These are phyloP conservation scores for Nymphicus hollandicus DNA, from an alignment of 2,113 vertebrate genomes.

Conservation along the genomic window DNA sequence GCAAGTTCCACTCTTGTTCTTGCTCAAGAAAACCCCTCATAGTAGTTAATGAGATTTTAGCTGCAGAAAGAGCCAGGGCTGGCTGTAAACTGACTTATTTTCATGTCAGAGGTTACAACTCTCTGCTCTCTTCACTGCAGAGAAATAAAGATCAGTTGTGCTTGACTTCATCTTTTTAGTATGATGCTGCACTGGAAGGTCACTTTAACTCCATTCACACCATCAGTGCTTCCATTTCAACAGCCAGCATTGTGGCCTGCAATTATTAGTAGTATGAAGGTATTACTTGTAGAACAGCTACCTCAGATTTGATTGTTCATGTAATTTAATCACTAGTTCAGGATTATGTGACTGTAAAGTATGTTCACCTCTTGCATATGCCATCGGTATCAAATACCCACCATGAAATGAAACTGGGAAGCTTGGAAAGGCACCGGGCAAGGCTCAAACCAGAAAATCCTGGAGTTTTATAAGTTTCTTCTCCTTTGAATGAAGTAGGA, in stretches of 20 bases:
- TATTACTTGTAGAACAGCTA: neutral
- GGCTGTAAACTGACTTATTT: neutral
- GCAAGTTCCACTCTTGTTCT: accelerated
- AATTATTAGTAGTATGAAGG: too few species aligned
- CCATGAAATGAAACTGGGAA: neutral
- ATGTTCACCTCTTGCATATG: neutral
- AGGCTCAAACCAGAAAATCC: neutral
- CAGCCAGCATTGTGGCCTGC: neutral
- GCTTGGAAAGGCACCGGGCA: neutral
- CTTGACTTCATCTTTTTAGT: neutral
- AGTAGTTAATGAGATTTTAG: neutral
- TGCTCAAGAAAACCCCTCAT: neutral
- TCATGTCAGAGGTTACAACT: neutral
- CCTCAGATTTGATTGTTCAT: neutral
- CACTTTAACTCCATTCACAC: neutral
- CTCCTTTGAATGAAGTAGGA: neutral
- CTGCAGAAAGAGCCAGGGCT: neutral
- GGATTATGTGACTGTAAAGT: neutral
- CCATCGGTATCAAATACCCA: neutral
- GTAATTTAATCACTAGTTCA: neutral
- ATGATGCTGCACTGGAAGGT: neutral
- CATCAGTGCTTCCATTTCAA: neutral
- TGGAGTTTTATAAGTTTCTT: neutral
- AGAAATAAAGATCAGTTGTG: neutral
- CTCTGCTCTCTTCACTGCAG: neutral